Percentiles rank a stretch among this genome's conserved stretches.
Conservation (phyloP, 2,797 vertebrate species). For the Eptatretus atami region DNA sequence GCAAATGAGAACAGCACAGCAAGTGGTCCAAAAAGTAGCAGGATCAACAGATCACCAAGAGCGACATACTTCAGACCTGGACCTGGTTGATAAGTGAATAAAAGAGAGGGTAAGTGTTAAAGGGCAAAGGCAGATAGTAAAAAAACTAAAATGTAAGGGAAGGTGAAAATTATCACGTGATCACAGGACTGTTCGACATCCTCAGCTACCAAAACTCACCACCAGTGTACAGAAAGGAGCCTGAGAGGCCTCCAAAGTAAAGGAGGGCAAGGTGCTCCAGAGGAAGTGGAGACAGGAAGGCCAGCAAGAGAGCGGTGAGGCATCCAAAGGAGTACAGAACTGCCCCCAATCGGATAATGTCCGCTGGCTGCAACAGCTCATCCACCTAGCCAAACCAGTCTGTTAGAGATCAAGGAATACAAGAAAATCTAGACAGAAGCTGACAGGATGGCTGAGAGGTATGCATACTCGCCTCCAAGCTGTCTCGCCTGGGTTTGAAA, state of each 20-base stretch:
- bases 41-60: slow-evolving; percentile 71
- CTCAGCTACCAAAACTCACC: slow-evolving; percentile 22
- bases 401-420: too few species aligned
- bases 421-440: too few species aligned
- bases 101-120: slow-evolving; percentile 6
- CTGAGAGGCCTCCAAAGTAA: slow-evolving; percentile 82
- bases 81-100: slow-evolving; percentile 20
- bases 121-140: background rate
- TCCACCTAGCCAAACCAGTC: slow-evolving; percentile 17
- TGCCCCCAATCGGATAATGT: slow-evolving; percentile 80
- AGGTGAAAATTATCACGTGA: background rate
- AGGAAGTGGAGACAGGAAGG: slow-evolving; percentile 36
- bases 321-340: slow-evolving; percentile 68
- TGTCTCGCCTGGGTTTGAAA: too few species aligned
- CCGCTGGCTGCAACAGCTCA: slow-evolving; percentile 60
- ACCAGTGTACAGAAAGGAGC: slow-evolving; percentile 90
- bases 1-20: slow-evolving; percentile 87
- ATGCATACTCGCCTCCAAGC: too few species aligned
- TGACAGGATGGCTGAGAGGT: too few species aligned
- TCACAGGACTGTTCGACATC: background rate
- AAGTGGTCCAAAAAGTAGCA: slow-evolving; percentile 84
- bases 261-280: slow-evolving; percentile 80
- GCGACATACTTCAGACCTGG: slow-evolving; percentile 91
- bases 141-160: background rate
- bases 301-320: slow-evolving; percentile 48